phyloP scores from a whole-genome alignment of 2,113 vertebrate genomes.

The Phylloscopus trochilus region DNA sequence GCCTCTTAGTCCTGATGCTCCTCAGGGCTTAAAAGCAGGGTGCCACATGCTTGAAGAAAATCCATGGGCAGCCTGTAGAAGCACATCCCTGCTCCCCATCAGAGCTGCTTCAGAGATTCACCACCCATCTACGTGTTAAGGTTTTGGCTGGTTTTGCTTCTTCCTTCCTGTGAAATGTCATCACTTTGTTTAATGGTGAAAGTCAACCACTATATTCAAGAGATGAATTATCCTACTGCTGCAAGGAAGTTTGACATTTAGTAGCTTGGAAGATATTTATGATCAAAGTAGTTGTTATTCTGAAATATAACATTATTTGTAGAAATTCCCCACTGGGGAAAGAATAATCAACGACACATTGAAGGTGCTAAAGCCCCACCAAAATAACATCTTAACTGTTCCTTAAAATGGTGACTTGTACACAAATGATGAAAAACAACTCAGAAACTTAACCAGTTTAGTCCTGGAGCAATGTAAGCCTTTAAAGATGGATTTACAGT shows the following conservation, averaged over 20 bases:
- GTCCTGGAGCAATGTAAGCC: background rate
- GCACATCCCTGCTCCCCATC: background rate
- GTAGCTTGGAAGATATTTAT: constrained; percentile 8
- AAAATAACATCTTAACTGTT: background rate
- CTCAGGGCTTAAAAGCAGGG: background rate
- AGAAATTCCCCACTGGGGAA: background rate
- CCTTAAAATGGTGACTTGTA: background rate
- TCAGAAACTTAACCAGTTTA: constrained; percentile 10
- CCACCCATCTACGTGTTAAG: background rate
- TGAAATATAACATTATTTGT: constrained; percentile 13
- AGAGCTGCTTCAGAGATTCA: background rate
- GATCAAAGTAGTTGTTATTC: background rate
- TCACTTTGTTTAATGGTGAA: constrained; percentile 28
- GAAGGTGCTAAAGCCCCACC: background rate
- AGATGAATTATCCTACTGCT: background rate
- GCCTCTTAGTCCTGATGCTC: background rate
- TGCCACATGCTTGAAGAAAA: background rate
- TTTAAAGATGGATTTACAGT: constrained; percentile 41
- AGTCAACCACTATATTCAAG: background rate
- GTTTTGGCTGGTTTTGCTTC: background rate
- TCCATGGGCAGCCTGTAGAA: background rate
- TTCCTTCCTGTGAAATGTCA: background rate
- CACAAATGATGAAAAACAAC: constrained; percentile 6
- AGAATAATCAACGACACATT: background rate
- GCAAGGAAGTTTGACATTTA: background rate